Conservation (phyloP, 2,113 vertebrate species). For the Prunella fulvescens region DNA sequence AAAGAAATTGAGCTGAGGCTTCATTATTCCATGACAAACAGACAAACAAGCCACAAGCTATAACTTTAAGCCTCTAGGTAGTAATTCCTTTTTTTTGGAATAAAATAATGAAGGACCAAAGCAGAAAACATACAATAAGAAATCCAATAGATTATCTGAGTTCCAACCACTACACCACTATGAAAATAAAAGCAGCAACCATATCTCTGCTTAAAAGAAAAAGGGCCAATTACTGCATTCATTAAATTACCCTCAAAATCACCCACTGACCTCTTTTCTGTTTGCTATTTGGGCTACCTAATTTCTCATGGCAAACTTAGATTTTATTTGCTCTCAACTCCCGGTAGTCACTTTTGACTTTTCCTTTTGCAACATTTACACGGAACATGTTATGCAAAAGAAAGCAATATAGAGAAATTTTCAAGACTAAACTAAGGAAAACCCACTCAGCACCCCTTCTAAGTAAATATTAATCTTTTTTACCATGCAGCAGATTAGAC, state of each 20-base stretch:
- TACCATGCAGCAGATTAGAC: not conserved
- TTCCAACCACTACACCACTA: not conserved
- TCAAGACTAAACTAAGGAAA: not conserved
- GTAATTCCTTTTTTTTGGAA: conserved; percentile 33
- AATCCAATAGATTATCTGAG: not conserved
- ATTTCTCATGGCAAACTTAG: not conserved
- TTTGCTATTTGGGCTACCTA: not conserved
- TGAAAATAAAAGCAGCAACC: not conserved
- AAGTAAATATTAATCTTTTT: not conserved
- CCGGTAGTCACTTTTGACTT: not conserved
- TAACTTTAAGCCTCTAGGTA: not conserved
- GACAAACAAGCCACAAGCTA: not conserved
- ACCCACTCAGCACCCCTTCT: not conserved
- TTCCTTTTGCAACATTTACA: not conserved
- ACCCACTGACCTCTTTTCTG: not conserved
- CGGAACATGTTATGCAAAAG: accelerated
- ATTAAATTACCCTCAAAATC: not conserved
- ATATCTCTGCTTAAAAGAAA: not conserved
- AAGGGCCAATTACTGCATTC: not conserved
- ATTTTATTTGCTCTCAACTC: not conserved
- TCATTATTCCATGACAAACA: not conserved
- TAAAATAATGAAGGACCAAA: not conserved
- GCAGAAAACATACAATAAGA: not conserved
- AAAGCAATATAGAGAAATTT: not conserved
- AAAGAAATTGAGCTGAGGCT: too few species aligned